Base-by-base conservation (phyloP, 2,888 invertebrate genomes). In the Drosophila rellima region DNA sequence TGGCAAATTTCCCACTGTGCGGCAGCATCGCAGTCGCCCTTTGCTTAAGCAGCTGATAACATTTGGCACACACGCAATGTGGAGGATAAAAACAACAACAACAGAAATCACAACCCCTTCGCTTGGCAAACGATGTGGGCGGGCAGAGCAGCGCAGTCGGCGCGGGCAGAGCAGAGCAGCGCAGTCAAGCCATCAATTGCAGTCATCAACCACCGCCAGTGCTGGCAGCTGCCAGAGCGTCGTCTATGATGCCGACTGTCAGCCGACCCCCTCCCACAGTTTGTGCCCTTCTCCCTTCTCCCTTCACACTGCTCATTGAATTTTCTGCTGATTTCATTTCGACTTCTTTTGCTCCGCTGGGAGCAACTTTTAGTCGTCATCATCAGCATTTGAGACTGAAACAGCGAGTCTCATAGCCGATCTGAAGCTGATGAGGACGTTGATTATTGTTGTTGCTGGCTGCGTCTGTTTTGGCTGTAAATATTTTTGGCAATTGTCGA, bases 291-390 rank as follows among this genome's bases (percentile, higher is more conserved):
- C 37, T 17, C 29, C 23, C 15, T 17, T 15, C 23, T 11, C 71
- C 85, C 78, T 15, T 26, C 62, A 15, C 8, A 8, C 51, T 70
- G 84, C 65, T 85, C 85, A 90, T 90, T 91, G 90, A 90, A 91
- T 90, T 90, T 91, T 90, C 91, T 90, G 88, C 90, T 91, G 90
- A 90, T 90, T 90, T 90, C 90, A 91, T 91, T 91, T 91, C 90
- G 91, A 91, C 90, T 90, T 90, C 91, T 90, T 90, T 90, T 90
- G 89, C 90, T 90, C 86, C 86, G 80, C 68, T 89, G 86, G 86
- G 86, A 86, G 74, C 76, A 74, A 82, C 85, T 88, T 82, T 84
- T 63, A 66, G 66, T 74, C 65, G 54, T 78, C 72, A 48, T 73
- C 65, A 70, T 70, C 77, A 72, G 31, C 31, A 18, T 47, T 33